Percentiles rank a stretch among this genome's conserved stretches.
Conservation (phyloP, 64 coral and sea anemone species). For the Porites lutea region DNA sequence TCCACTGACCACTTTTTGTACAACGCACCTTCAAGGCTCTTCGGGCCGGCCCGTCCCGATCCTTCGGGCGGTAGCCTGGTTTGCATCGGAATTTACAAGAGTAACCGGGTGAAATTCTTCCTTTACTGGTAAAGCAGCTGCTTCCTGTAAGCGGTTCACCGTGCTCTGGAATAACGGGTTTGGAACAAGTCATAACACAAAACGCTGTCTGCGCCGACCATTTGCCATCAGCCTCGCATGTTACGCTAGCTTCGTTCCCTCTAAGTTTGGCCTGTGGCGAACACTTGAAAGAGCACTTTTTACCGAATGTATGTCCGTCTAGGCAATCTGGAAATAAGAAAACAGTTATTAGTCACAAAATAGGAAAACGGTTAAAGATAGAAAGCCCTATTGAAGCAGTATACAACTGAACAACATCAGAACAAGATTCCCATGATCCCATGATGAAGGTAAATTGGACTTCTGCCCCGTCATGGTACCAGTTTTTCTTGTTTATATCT, state of each 20-base stretch:
- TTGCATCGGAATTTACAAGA: conserved; percentile 92
- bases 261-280: conserved; percentile 61
- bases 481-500: too few species aligned
- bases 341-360: neutral
- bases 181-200: conserved; percentile 80
- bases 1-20: conserved; percentile 87
- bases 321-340: conserved; percentile 73
- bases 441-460: too few species aligned
- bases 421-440: too few species aligned
- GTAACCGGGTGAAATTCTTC: conserved; percentile 68
- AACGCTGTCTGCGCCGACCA: conserved; percentile 84
- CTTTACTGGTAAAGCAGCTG: conserved; percentile 41
- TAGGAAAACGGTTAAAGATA: neutral
- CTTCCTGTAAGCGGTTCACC: conserved; percentile 18
- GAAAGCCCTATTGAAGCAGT: too few species aligned
- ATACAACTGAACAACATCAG: too few species aligned
- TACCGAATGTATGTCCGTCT: conserved; percentile 80
- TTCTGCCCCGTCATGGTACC: too few species aligned
- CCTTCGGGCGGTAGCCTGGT: conserved; percentile 45
- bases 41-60: conserved; percentile 17
- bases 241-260: conserved; percentile 56
- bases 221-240: conserved; percentile 89
- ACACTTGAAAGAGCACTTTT: conserved; percentile 80
- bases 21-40: conserved; percentile 73
- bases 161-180: conserved; percentile 51